These are phyloP conservation scores for Malacosoma neustria DNA, from an alignment of 2,888 invertebrate species.

Conservation along the genomic window DNA sequence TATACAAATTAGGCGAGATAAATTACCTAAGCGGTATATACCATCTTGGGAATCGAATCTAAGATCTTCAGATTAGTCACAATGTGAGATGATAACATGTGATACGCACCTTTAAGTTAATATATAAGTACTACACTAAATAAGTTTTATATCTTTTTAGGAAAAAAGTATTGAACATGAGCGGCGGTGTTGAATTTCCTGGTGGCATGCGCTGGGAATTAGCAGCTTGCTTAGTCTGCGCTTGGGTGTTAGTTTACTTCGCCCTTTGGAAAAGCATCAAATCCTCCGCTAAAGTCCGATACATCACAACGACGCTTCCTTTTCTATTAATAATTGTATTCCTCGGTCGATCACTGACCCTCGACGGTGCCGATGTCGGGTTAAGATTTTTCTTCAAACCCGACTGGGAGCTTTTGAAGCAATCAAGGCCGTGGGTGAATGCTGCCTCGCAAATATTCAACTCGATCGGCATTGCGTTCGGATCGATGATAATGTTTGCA, in stretches of 20 bases:
- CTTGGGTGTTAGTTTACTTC: constrained; percentile 96
- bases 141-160: constrained; percentile 67
- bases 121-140: too few relatives aligned
- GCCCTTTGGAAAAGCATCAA: constrained; percentile 97
- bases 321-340: constrained; percentile 91
- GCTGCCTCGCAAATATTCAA: constrained; percentile 94
- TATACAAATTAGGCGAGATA: constrained; percentile 1
- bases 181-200: constrained; percentile 87
- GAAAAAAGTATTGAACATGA: constrained; percentile 89
- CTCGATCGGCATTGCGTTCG: constrained; percentile 94
- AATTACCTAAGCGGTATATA: too few relatives aligned
- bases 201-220: constrained; percentile 91
- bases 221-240: constrained; percentile 89
- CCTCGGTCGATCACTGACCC: constrained; percentile 89
- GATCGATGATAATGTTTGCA: constrained; percentile 90
- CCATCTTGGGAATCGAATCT: too few relatives aligned
- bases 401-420: constrained; percentile 85
- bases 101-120: too few relatives aligned
- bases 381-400: constrained; percentile 91
- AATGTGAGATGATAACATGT: too few relatives aligned
- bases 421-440: constrained; percentile 95
- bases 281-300: constrained; percentile 93
- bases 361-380: constrained; percentile 91
- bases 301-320: constrained; percentile 94
- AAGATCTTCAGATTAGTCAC: too few relatives aligned